A percentile compares a stretch with the other conserved stretches of the same genome.
phyloP scores from a whole-genome alignment of 2,113 vertebrate genomes.

The Tapirus terrestris region DNA sequence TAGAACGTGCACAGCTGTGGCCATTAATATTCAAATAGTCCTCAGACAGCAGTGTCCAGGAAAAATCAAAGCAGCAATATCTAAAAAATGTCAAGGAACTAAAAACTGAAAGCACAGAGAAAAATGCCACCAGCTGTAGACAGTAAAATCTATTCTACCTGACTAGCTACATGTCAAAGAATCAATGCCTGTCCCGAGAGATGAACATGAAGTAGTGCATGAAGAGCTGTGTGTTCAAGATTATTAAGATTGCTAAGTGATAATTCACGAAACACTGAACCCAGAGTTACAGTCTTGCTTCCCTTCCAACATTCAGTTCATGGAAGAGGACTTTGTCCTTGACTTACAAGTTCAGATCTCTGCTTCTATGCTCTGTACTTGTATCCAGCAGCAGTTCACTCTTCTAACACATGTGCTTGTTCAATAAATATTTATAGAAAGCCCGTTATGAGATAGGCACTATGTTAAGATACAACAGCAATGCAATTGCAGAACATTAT shows the following conservation, averaged over 20 bases:
- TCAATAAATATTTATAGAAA: conserved; percentile 25
- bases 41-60: neutral
- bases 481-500: neutral
- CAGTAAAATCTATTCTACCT: conserved; percentile 71
- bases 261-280: conserved; percentile 56
- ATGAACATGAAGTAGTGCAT: conserved; percentile 39
- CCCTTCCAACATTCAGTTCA: neutral
- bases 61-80: conserved; percentile 47
- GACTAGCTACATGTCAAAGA: conserved; percentile 65
- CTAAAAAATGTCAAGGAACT: neutral
- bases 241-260: conserved; percentile 58
- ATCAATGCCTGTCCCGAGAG: conserved; percentile 57
- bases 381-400: neutral
- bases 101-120: conserved; percentile 48
- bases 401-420: neutral
- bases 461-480: neutral
- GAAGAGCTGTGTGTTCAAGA: conserved; percentile 59
- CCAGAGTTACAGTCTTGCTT: conserved; percentile 26
- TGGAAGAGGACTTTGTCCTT: conserved; percentile 55
- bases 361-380: neutral
- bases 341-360: conserved; percentile 24
- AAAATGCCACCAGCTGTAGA: conserved; percentile 66
- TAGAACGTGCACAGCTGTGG: neutral
- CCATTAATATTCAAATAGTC: conserved; percentile 46
- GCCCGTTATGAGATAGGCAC: neutral